These are phyloP conservation scores for Astreopora myriophthalma DNA, from an alignment of 64 coral and sea anemone genomes.

Conservation along the genomic window DNA sequence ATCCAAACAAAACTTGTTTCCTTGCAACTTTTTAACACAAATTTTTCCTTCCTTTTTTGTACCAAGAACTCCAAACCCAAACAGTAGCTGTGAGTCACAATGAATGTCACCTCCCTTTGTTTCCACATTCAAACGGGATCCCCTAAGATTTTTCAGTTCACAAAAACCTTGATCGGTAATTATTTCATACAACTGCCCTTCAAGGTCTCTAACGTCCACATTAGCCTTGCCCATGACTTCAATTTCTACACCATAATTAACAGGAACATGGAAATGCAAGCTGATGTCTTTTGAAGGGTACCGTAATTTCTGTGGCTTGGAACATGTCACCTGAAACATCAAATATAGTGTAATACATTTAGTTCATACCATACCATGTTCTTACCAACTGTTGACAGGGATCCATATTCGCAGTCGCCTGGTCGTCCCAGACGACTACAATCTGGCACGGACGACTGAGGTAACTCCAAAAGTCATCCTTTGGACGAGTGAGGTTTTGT, in stretches of 20 bases:
- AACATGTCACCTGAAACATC: constrained; percentile 37
- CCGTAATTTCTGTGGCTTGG: constrained; percentile 1
- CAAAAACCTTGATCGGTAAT: constrained; percentile 36
- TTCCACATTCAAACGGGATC: neutral
- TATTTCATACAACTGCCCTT: constrained; percentile 53
- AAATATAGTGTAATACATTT: neutral
- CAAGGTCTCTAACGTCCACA: constrained; percentile 25
- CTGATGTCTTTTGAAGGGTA: constrained; percentile 51
- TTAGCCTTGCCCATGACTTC: constrained; percentile 34
- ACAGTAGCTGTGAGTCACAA: constrained; percentile 21
- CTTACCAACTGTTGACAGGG: too few relatives aligned
- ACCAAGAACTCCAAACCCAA: constrained; percentile 44
- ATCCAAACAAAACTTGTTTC: constrained; percentile 51
- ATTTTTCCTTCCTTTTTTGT: constrained; percentile 46
- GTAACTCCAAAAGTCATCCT: too few relatives aligned
- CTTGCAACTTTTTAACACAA: constrained; percentile 63
- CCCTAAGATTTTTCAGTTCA: constrained; percentile 50
- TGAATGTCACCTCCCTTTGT: constrained; percentile 40
- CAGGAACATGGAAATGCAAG: constrained; percentile 50
- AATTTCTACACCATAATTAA: constrained; percentile 13
- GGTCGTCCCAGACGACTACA: too few relatives aligned
- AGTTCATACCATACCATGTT: too few relatives aligned
- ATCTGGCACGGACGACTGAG: too few relatives aligned
- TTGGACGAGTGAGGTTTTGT: too few relatives aligned
- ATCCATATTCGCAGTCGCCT: too few relatives aligned